Conservation (phyloP, 2,797 vertebrate genomes). For the Chelonia mydas region DNA sequence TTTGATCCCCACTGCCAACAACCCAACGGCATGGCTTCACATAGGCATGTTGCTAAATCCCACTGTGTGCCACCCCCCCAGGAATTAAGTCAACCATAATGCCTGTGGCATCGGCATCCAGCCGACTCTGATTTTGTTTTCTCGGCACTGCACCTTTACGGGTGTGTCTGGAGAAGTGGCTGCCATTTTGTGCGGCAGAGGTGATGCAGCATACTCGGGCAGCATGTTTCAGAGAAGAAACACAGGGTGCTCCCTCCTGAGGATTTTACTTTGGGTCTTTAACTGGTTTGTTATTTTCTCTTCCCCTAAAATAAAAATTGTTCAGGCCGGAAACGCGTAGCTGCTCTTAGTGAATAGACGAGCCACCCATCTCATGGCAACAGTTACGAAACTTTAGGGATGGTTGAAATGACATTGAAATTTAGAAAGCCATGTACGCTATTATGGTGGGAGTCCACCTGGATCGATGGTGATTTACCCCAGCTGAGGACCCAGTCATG, state of each 20-base stretch:
- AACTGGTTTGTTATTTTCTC: not conserved
- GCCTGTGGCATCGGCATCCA: not conserved
- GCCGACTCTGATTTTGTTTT: not conserved
- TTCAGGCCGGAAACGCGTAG: not conserved
- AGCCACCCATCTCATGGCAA: not conserved
- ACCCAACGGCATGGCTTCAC: not conserved
- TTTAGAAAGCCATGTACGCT: not conserved
- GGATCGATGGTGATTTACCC: not conserved
- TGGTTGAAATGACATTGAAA: not conserved
- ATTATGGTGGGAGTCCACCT: not conserved
- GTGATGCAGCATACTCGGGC: not conserved
- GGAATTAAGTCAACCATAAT: not conserved
- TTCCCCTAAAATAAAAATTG: not conserved
- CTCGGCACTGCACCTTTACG: not conserved
- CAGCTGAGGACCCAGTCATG: not conserved
- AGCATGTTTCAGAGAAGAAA: not conserved
- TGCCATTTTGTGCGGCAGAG: not conserved
- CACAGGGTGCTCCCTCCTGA: not conserved
- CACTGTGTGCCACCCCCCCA: no score
- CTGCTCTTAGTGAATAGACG: not conserved
- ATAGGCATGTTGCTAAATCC: not conserved
- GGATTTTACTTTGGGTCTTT: not conserved
- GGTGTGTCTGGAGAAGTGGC: not conserved
- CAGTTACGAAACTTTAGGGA: not conserved
- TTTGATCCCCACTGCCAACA: not conserved